phyloP scores from a whole-genome alignment of 2,113 vertebrate genomes.

The Suncus etruscus region DNA sequence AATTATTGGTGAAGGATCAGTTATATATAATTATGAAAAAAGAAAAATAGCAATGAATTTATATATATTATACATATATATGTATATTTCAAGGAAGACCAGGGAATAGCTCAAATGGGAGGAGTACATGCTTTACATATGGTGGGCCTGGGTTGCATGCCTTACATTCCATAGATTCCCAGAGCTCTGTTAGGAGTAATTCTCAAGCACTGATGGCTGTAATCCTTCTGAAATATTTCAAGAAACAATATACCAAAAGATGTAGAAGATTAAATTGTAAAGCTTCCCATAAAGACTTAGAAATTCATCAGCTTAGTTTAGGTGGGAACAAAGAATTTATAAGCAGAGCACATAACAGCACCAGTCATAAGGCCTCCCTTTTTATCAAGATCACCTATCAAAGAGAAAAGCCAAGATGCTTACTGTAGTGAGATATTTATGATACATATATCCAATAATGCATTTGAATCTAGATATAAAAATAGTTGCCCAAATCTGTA shows the following conservation, averaged over 20 bases:
- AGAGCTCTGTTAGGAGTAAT: too few relatives aligned
- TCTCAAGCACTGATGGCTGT: too few relatives aligned
- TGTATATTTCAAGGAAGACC: background rate
- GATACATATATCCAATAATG: background rate
- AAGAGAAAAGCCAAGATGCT: background rate
- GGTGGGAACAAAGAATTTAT: background rate
- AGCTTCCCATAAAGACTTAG: slow-evolving; percentile 3
- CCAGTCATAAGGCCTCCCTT: background rate
- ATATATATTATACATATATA: background rate
- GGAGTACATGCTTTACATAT: too few relatives aligned
- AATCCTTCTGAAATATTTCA: background rate
- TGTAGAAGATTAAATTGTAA: slow-evolving; percentile 23
- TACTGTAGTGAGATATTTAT: background rate
- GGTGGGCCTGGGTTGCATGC: too few relatives aligned
- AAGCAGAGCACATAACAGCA: background rate
- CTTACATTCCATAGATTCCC: too few relatives aligned
- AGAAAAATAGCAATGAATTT: background rate
- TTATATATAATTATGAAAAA: slow-evolving; percentile 12
- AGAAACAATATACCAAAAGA: background rate
- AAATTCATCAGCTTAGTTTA: background rate
- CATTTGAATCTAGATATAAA: too few relatives aligned
- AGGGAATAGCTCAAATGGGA: too few relatives aligned
- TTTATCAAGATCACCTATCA: background rate
- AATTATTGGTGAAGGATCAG: background rate
- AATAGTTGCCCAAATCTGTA: too few relatives aligned